Conservation (phyloP, 1,140 invertebrate genomes). For the Heliothis subflexa region DNA sequence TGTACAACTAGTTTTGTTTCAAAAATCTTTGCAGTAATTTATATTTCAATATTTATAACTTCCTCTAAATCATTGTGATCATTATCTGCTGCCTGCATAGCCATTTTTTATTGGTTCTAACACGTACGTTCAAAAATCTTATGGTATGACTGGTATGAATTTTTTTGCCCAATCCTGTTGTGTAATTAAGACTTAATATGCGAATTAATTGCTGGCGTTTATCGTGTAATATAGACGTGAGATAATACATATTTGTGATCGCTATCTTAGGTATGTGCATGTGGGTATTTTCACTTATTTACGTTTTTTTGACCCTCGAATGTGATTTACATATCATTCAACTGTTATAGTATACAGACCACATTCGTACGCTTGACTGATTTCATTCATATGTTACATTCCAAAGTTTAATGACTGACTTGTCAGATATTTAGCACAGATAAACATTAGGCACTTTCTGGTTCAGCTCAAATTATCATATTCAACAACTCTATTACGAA, state of each 20-base stretch:
- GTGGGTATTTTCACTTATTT: neutral
- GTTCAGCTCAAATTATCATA: neutral
- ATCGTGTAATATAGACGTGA: slow-evolving; percentile 8
- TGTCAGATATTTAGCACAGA: too few species aligned
- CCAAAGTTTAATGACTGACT: too few species aligned
- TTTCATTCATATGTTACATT: too few species aligned
- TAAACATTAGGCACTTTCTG: neutral
- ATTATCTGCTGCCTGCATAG: slow-evolving; percentile 17
- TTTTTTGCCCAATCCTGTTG: neutral
- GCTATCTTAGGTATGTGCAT: neutral
- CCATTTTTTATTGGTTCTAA: neutral
- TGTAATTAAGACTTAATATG: slow-evolving; percentile 2
- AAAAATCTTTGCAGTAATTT: slow-evolving; percentile 14
- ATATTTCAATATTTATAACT: slow-evolving; percentile 30
- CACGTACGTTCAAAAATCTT: neutral
- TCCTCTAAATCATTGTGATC: slow-evolving; percentile 17
- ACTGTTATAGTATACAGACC: too few species aligned
- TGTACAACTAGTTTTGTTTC: neutral
- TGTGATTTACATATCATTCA: neutral
- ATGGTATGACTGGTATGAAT: neutral
- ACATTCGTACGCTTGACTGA: too few species aligned
- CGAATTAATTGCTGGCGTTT: neutral
- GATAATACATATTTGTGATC: neutral
- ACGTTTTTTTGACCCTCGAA: neutral
- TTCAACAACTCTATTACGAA: slow-evolving; percentile 12